These are phyloP conservation scores for Ophonus ardosiacus DNA, from an alignment of 2,888 invertebrate species.

Conservation along the genomic window DNA sequence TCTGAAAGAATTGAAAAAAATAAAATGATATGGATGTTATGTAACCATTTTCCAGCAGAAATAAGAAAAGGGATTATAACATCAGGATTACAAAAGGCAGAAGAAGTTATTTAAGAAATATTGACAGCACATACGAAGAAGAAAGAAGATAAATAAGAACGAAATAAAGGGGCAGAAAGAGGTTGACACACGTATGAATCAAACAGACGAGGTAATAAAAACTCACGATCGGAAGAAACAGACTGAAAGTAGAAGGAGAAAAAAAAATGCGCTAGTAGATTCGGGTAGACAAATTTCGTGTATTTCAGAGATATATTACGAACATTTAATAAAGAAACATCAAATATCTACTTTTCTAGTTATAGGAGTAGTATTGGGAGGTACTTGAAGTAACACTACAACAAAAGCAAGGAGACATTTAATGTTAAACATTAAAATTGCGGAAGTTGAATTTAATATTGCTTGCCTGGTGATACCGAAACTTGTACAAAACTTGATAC, in stretches of 20 bases:
- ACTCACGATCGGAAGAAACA: background rate
- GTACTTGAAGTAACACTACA: background rate
- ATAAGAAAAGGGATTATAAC: constrained; percentile 46
- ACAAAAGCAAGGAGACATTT: background rate
- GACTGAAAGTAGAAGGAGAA: background rate
- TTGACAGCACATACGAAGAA: constrained; percentile 26
- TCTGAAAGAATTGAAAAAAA: constrained; percentile 38
- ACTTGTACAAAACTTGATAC: background rate
- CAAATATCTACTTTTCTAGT: background rate
- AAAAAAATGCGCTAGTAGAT: background rate
- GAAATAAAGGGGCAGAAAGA: background rate
- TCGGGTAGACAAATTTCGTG: background rate
- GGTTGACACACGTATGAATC: background rate
- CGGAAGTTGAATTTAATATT: background rate
- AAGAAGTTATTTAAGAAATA: constrained; percentile 47
- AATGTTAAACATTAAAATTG: background rate
- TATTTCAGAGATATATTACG: background rate
- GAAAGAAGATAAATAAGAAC: background rate
- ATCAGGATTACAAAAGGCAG: background rate
- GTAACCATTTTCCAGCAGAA: constrained; percentile 47
- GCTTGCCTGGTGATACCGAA: background rate
- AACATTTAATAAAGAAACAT: background rate
- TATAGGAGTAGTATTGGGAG: background rate
- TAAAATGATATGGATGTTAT: constrained; percentile 20
- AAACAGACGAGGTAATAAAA: background rate